Conservation (phyloP, 2,888 invertebrate species). For the Pycnomerus fuliginosus region DNA sequence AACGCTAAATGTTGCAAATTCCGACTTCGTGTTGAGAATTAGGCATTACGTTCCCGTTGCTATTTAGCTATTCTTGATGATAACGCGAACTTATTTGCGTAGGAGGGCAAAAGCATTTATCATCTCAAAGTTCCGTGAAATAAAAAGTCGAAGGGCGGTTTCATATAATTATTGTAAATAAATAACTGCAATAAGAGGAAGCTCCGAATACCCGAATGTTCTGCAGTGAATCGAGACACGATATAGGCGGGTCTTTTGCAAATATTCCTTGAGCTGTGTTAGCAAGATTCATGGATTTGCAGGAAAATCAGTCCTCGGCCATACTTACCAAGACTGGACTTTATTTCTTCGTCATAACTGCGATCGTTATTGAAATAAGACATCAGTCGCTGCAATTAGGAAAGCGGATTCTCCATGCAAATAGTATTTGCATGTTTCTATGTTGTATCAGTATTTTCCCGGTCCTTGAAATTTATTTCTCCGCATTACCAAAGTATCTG, state of each 20-base stretch:
- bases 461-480: constrained; percentile 28
- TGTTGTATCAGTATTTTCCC: constrained; percentile 24
- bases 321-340: constrained; percentile 24
- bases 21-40: constrained; percentile 29
- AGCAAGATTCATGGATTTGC: constrained; percentile 46
- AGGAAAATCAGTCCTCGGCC: constrained; percentile 35
- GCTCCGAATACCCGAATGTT: constrained; percentile 40
- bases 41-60: constrained; percentile 19
- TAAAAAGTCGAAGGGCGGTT: background rate
- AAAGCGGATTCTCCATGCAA: too few species aligned
- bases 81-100: constrained; percentile 21
- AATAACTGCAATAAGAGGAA: constrained; percentile 42
- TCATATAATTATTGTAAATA: constrained; percentile 32
- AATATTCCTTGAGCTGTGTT: constrained; percentile 47
- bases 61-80: constrained; percentile 24
- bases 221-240: constrained; percentile 45
- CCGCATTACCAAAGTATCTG: constrained; percentile 26
- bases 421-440: constrained; percentile 32
- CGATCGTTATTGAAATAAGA: too few species aligned
- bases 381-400: too few species aligned
- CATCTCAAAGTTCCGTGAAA: constrained; percentile 7
- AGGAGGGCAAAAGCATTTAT: constrained; percentile 14
- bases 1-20: constrained; percentile 31
- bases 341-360: too few species aligned
- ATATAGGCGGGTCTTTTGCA: constrained; percentile 46